These are phyloP conservation scores for Calameuta pallipes DNA, from an alignment of 2,888 invertebrate genomes.

Conservation along the genomic window DNA sequence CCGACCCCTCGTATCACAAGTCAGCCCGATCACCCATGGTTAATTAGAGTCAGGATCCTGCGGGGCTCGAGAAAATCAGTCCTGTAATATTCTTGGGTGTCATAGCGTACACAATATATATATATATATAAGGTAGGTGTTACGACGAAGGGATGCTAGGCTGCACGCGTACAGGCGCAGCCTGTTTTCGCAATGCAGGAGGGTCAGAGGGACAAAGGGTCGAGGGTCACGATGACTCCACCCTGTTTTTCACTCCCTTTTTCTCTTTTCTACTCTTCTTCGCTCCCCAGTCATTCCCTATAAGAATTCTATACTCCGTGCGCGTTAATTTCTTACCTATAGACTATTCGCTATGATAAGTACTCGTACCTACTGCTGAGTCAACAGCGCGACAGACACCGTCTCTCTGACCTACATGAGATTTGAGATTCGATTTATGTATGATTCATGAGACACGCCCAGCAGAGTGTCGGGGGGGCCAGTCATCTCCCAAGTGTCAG, in stretches of 20 bases:
- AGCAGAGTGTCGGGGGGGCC: conserved; percentile 27
- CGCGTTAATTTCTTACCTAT: background rate
- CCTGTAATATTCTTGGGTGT: background rate
- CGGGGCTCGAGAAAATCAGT: background rate
- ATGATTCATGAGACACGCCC: conserved; percentile 34
- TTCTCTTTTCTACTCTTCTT: background rate
- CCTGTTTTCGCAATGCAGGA: background rate
- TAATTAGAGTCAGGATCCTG: background rate
- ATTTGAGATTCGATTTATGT: conserved; percentile 36
- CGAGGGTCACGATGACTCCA: background rate
- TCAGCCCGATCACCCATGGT: background rate
- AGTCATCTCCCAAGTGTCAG: conserved; percentile 30
- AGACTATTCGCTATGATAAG: background rate
- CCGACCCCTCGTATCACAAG: background rate
- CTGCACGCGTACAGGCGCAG: background rate
- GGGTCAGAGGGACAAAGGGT: background rate
- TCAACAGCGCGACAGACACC: background rate
- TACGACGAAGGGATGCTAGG: background rate
- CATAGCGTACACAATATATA: background rate
- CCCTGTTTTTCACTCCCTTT: background rate
- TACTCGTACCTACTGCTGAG: background rate
- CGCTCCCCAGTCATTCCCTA: background rate
- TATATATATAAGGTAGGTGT: background rate
- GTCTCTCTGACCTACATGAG: conserved; percentile 10
- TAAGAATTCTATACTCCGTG: background rate